A percentile compares a stretch with the other conserved stretches of the same genome.
These are phyloP conservation scores for Erythrocercus mccallii DNA, from an alignment of 2,113 vertebrate genomes.

Conservation along the genomic window DNA sequence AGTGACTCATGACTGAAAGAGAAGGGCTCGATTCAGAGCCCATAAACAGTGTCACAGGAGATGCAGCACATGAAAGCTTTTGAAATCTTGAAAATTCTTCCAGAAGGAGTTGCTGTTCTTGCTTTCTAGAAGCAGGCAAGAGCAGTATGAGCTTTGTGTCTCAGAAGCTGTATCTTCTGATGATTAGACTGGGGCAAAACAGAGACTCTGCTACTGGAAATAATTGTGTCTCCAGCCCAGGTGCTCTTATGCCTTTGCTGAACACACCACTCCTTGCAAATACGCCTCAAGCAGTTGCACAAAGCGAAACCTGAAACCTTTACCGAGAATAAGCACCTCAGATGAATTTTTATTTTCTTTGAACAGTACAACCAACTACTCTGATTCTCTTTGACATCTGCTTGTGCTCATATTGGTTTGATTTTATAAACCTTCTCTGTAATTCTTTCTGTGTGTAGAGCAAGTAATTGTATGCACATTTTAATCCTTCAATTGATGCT, in stretches of 20 bases:
- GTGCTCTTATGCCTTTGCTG: neutral
- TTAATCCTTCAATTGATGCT: neutral
- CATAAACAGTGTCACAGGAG: neutral
- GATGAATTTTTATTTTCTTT: neutral
- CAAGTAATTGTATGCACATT: neutral
- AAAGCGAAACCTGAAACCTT: neutral
- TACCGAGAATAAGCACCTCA: neutral
- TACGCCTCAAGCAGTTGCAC: neutral
- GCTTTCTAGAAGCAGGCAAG: neutral
- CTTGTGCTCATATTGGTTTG: neutral
- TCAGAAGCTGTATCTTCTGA: neutral
- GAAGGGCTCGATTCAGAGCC: neutral
- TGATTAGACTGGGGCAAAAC: neutral
- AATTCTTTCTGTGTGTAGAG: neutral
- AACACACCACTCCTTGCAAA: neutral
- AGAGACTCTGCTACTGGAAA: neutral
- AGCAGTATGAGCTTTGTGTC: neutral
- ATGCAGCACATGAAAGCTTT: neutral
- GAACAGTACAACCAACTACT: neutral
- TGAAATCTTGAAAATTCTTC: neutral
- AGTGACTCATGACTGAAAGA: neutral
- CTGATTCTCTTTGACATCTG: neutral
- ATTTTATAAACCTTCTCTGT: neutral
- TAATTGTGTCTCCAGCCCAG: neutral
- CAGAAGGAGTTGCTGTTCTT: neutral